phyloP scores from a whole-genome alignment of 2,888 invertebrate genomes.

The Junonia oenone region DNA sequence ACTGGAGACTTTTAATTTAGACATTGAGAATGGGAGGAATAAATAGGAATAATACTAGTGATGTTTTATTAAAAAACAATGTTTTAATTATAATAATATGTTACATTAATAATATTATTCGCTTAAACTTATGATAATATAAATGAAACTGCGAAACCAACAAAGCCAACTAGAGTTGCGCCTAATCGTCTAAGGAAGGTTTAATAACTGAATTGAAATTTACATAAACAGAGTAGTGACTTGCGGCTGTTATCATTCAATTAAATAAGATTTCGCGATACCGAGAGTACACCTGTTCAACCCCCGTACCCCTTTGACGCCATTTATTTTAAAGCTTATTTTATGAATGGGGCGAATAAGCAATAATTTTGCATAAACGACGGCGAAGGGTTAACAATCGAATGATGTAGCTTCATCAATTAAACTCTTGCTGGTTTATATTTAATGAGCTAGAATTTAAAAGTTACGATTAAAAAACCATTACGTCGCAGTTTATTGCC shows the following conservation, averaged over 20 bases:
- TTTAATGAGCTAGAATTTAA: slow-evolving; percentile 5
- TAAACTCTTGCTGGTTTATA: slow-evolving; percentile 2
- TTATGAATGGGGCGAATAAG: slow-evolving; percentile 14
- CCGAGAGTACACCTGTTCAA: slow-evolving; percentile 56
- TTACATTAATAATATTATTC: slow-evolving; percentile 19
- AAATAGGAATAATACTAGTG: too few species aligned
- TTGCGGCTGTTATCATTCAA: slow-evolving; percentile 76
- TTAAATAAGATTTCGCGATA: slow-evolving; percentile 72
- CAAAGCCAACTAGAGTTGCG: slow-evolving; percentile 44
- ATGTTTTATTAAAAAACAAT: slow-evolving; percentile 2
- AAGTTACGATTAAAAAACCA: neutral
- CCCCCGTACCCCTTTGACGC: slow-evolving; percentile 17
- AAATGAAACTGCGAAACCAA: slow-evolving; percentile 50
- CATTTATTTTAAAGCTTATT: slow-evolving; percentile 19
- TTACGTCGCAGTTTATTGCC: neutral
- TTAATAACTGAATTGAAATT: slow-evolving; percentile 66
- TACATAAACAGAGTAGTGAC: slow-evolving; percentile 70
- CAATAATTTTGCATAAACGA: slow-evolving; percentile 17
- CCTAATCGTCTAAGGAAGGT: slow-evolving; percentile 60
- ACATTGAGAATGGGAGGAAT: too few species aligned
- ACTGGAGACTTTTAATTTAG: too few species aligned
- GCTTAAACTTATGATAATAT: slow-evolving; percentile 37
- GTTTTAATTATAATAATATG: neutral
- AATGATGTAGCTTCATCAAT: slow-evolving; percentile 8
- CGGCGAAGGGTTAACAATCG: slow-evolving; percentile 10